Conservation (phyloP, 2,797 vertebrate genomes). For the Furcifer pardalis region DNA sequence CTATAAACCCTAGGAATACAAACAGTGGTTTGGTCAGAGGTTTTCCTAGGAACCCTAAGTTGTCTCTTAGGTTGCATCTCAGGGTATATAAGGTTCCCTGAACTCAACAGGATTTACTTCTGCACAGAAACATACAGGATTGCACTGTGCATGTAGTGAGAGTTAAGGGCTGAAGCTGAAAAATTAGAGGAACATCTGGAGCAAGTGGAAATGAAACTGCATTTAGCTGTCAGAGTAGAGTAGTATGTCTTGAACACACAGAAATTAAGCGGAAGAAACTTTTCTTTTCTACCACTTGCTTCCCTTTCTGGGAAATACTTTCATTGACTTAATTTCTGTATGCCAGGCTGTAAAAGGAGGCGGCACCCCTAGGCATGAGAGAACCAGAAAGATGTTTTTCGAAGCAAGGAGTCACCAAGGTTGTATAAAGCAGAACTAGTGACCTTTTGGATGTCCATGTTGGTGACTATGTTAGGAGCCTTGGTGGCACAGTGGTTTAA, state of each 20-base stretch:
- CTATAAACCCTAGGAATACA: not conserved
- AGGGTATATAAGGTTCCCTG: not conserved
- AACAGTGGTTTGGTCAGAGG: not conserved
- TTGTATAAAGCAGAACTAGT: too few species aligned
- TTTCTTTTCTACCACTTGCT: not conserved
- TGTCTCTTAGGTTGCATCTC: too few species aligned
- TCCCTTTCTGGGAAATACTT: not conserved
- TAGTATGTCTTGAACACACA: not conserved
- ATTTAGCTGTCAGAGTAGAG: not conserved
- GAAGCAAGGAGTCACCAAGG: too few species aligned
- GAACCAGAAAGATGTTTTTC: not conserved
- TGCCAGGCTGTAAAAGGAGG: not conserved
- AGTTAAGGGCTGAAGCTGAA: not conserved
- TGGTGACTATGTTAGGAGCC: too few species aligned
- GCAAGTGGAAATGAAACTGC: not conserved
- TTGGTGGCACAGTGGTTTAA: too few species aligned
- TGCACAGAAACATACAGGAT: too few species aligned
- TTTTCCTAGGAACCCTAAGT: not conserved
- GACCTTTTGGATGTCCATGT: too few species aligned
- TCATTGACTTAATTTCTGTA: not conserved
- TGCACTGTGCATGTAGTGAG: not conserved
- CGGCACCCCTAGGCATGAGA: too few species aligned
- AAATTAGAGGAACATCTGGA: not conserved
- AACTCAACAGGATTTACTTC: not conserved
- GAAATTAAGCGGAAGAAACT: not conserved